Conservation (phyloP, 2,797 vertebrate genomes). For the Acanthis flammea region DNA sequence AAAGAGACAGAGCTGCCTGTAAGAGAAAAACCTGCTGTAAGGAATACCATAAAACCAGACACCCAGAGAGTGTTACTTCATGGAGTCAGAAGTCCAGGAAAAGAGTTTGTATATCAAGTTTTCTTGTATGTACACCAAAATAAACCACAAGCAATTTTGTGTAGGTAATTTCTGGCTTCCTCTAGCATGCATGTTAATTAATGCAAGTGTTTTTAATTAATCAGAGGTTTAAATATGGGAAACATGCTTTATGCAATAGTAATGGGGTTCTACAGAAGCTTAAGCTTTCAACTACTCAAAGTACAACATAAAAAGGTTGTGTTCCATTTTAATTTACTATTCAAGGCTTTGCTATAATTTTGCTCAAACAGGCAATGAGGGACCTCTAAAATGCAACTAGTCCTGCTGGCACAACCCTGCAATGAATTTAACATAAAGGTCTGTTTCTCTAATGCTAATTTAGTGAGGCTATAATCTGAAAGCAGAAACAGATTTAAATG, state of each 20-base stretch:
- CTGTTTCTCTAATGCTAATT: conserved; percentile 61
- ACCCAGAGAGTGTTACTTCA: not conserved
- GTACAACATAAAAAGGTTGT: conserved; percentile 20
- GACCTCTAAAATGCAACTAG: conserved; percentile 53
- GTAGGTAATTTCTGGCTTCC: not conserved
- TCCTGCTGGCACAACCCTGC: conserved; percentile 40
- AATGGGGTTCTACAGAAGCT: conserved; percentile 2
- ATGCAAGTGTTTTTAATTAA: conserved; percentile 38
- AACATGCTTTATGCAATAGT: conserved; percentile 14
- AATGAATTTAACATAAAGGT: conserved; percentile 55
- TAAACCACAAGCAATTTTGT: not conserved
- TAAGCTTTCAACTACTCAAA: conserved; percentile 21
- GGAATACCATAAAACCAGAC: not conserved
- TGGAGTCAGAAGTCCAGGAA: not conserved
- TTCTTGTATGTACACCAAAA: not conserved
- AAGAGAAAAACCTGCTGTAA: not conserved
- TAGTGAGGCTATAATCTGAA: conserved; percentile 51
- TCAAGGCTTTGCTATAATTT: conserved; percentile 51
- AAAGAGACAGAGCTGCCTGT: not conserved
- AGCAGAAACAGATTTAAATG: conserved; percentile 59
- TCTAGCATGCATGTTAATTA: not conserved
- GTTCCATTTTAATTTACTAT: conserved; percentile 57
- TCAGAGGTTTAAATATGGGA: conserved; percentile 27
- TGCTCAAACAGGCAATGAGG: conserved; percentile 53
- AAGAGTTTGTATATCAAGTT: not conserved